Evolutionary conservation across 2,797 vertebrate species (phyloP).

Genomic region (Phaenicophaeus curvirostris): DNA sequence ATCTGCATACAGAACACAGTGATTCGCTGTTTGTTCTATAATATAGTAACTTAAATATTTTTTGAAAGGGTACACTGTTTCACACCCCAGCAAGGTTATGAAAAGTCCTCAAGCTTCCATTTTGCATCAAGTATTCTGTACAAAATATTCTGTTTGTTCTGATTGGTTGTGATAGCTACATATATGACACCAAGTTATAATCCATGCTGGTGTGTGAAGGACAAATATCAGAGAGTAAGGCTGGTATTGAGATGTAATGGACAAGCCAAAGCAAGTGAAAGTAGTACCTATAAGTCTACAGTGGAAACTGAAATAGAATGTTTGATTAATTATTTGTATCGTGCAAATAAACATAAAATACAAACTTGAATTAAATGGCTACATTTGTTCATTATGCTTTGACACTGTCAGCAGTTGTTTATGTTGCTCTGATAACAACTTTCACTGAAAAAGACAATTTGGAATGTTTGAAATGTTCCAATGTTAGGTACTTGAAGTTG

Average conservation of each 20-base stretch:
- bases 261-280: slow-evolving; percentile 18
- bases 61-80: background rate
- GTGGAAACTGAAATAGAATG: background rate
- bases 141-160: background rate
- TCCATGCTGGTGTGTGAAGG: background rate
- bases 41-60: background rate
- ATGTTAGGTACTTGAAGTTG: background rate
- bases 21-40: background rate
- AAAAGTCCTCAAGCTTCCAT: background rate
- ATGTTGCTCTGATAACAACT: background rate
- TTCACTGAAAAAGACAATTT: background rate
- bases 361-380: background rate
- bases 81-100: background rate
- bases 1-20: background rate
- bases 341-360: slow-evolving; percentile 57
- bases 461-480: background rate
- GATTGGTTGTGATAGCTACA: background rate
- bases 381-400: background rate
- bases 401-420: background rate
- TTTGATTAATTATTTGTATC: slow-evolving; percentile 25
- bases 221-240: background rate
- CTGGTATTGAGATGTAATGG: background rate
- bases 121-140: background rate
- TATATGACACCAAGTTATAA: background rate
- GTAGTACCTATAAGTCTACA: background rate